Evolutionary conservation across 2,797 vertebrate genomes (phyloP).

Genomic region (Rhynchonycteris naso): DNA sequence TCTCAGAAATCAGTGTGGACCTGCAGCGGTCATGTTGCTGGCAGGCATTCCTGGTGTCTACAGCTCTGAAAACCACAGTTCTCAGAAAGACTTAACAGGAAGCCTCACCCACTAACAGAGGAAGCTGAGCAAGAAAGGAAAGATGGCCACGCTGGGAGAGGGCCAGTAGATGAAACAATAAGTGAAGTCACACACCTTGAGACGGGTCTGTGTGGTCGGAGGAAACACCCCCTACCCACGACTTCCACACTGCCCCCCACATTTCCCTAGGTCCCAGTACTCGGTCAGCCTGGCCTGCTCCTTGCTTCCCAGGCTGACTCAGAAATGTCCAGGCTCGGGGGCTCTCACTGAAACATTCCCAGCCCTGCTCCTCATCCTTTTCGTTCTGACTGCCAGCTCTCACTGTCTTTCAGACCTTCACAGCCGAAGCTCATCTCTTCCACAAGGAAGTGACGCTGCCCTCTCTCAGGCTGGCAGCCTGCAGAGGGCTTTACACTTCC

Average conservation of each 20-base stretch:
- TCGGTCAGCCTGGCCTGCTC: not conserved
- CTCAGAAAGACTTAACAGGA: constrained; percentile 79
- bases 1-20: constrained; percentile 48
- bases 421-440: not conserved
- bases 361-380: not conserved
- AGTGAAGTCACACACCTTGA: constrained; percentile 42
- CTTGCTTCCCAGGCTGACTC: not conserved
- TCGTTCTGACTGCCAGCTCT: not conserved
- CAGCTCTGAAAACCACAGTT: constrained; percentile 74
- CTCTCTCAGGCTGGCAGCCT: not conserved
- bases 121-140: constrained; percentile 81
- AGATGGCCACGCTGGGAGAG: constrained; percentile 72
- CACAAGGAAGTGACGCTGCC: not conserved
- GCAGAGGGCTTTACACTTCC: not conserved
- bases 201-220: not conserved
- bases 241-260: not conserved
- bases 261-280: not conserved
- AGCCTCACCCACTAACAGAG: constrained; percentile 79
- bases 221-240: not conserved
- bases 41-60: constrained; percentile 58
- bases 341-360: accelerated
- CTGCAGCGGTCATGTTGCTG: constrained; percentile 36
- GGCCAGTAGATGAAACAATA: constrained; percentile 61
- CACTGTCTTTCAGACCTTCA: not conserved
- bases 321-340: not conserved